phyloP scores from a whole-genome alignment of 2,888 invertebrate species.

The Coelopa pilipes region DNA sequence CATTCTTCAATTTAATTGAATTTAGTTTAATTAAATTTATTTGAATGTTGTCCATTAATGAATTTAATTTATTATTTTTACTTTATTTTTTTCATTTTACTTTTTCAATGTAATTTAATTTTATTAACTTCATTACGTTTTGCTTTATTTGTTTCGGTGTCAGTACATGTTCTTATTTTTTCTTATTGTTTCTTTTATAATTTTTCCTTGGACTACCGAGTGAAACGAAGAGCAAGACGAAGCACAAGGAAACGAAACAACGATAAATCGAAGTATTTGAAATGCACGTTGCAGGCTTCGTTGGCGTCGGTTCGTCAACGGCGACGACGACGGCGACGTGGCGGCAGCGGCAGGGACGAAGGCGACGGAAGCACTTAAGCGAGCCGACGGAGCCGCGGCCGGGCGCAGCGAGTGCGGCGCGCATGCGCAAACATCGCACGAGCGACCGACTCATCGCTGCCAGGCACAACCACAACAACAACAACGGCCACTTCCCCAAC shows the following conservation, averaged over 20 bases:
- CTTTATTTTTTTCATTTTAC: too few relatives aligned
- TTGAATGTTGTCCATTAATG: too few relatives aligned
- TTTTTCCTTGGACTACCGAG: neutral
- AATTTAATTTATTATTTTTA: too few relatives aligned
- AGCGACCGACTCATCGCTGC: slow-evolving; percentile 12
- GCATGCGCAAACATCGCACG: slow-evolving; percentile 18
- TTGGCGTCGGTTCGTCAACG: neutral
- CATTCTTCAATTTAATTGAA: too few relatives aligned
- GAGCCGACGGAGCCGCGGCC: neutral
- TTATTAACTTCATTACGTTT: too few relatives aligned
- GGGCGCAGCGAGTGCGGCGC: slow-evolving; percentile 5
- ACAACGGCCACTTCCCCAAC: neutral
- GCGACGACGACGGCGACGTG: neutral
- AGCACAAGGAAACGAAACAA: neutral
- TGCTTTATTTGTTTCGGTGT: too few relatives aligned
- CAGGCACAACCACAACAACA: slow-evolving; percentile 11
- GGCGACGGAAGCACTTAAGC: slow-evolving; percentile 6
- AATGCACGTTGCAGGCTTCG: slow-evolving; percentile 19
- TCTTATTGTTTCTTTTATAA: neutral
- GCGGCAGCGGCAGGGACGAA: neutral
- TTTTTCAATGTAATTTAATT: too few relatives aligned
- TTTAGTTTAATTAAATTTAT: too few relatives aligned
- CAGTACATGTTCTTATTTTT: slow-evolving; percentile 7
- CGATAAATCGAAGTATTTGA: slow-evolving; percentile 17
- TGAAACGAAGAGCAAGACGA: neutral